Percentiles rank a stretch among this genome's conserved stretches.
These are phyloP conservation scores for Egretta garzetta DNA, from an alignment of 2,113 vertebrate genomes.

Conservation along the genomic window DNA sequence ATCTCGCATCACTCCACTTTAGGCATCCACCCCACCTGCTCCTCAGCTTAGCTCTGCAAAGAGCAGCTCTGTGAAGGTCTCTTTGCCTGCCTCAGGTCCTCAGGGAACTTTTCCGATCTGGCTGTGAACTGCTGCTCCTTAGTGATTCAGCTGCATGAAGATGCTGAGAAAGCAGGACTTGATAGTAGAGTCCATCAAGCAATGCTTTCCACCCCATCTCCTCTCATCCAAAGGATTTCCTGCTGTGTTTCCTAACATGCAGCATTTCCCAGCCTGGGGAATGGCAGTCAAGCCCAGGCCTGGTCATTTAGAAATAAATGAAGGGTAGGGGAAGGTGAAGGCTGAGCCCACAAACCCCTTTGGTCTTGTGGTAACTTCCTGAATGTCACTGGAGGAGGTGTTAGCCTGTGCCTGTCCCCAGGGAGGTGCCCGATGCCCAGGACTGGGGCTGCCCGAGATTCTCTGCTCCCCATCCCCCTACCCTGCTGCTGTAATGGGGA, in stretches of 20 bases:
- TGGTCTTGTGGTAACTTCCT: not conserved
- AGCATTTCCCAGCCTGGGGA: not conserved
- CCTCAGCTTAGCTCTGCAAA: not conserved
- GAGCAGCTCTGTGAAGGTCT: not conserved
- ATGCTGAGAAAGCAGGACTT: not conserved
- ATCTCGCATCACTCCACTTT: not conserved
- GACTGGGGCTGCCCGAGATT: not conserved
- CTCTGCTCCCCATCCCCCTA: not conserved
- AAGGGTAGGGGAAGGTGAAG: not conserved
- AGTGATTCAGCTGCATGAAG: not conserved
- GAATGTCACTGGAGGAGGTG: accelerated
- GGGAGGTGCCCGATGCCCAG: not conserved
- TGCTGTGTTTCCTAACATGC: not conserved
- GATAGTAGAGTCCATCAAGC: not conserved
- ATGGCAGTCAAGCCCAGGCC: not conserved
- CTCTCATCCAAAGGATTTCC: not conserved
- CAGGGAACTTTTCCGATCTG: not conserved
- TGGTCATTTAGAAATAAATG: not conserved
- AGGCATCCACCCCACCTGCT: not conserved
- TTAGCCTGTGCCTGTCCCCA: not conserved
- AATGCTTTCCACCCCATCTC: not conserved
- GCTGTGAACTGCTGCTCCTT: not conserved
- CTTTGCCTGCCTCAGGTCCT: not conserved
- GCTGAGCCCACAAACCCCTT: not conserved
- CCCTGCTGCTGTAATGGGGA: not conserved